Percentiles rank a stretch among this genome's conserved stretches.
phyloP scores from a whole-genome alignment of 2,888 invertebrate species.

The Dolomedes plantarius region DNA sequence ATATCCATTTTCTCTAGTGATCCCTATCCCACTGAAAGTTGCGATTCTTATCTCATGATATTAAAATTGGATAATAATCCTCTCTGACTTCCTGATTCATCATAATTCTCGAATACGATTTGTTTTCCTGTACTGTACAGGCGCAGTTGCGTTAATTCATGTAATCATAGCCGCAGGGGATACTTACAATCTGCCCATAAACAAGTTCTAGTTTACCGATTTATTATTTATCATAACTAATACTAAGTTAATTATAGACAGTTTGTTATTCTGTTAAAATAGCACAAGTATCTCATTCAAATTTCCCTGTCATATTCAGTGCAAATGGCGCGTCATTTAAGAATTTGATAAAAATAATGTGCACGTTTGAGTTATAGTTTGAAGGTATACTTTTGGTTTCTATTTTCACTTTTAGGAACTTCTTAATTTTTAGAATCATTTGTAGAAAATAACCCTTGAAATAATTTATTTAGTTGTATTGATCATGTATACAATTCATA shows the following conservation, averaged over 20 bases:
- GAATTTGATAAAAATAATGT: constrained; percentile 46
- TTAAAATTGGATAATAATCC: neutral
- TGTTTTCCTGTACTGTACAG: constrained; percentile 64
- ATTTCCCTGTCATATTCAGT: constrained; percentile 72
- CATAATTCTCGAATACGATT: constrained; percentile 12
- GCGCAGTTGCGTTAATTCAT: constrained; percentile 64
- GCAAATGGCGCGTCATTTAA: constrained; percentile 74
- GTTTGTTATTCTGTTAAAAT: constrained; percentile 9
- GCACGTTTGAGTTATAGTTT: neutral
- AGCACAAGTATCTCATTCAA: constrained; percentile 65
- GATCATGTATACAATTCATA: too few relatives aligned
- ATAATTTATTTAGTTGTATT: too few relatives aligned
- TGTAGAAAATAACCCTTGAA: too few relatives aligned
- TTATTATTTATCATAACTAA: neutral
- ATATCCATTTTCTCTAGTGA: neutral
- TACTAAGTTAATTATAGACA: neutral
- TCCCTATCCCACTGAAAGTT: neutral
- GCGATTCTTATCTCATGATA: neutral
- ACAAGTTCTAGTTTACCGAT: constrained; percentile 17
- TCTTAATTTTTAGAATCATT: too few relatives aligned
- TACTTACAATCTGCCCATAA: constrained; percentile 26
- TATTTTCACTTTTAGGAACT: too few relatives aligned
- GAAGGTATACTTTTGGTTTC: too few relatives aligned
- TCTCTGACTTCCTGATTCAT: neutral
- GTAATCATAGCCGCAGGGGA: constrained; percentile 62